phyloP scores from a whole-genome alignment of 1,140 invertebrate genomes.

The Chrysomallon squamiferum region DNA sequence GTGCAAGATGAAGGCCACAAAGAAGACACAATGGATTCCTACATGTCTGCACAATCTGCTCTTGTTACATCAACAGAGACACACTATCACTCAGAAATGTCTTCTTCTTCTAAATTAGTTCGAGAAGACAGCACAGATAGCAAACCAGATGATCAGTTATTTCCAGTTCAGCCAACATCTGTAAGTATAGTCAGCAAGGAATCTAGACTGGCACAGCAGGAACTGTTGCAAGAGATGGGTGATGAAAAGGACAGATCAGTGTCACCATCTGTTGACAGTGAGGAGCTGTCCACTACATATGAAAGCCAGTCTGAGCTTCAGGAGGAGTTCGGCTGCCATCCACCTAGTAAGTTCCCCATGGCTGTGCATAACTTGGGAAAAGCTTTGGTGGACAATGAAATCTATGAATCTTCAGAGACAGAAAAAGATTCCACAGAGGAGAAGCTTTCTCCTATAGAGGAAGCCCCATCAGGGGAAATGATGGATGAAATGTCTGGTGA shows the following conservation, averaged over 20 bases:
- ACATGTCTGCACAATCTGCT: too few relatives aligned
- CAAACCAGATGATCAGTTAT: not conserved
- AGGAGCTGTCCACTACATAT: constrained; percentile 37
- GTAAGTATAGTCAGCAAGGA: constrained; percentile 47
- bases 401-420: constrained; percentile 54
- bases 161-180: not conserved
- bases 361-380: constrained; percentile 46
- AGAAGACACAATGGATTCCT: constrained; percentile 16
- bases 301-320: constrained; percentile 36
- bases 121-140: constrained; percentile 3
- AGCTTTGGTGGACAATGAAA: constrained; percentile 51
- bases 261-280: constrained; percentile 47
- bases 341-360: constrained; percentile 43
- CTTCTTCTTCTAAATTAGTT: not conserved
- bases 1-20: constrained; percentile 1
- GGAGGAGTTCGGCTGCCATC: constrained; percentile 11
- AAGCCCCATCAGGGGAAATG: constrained; percentile 38
- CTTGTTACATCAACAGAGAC: constrained; percentile 2
- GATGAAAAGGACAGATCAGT: constrained; percentile 54
- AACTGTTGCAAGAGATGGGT: constrained; percentile 47
- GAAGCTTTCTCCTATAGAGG: constrained; percentile 55
- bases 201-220: constrained; percentile 53
- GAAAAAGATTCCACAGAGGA: constrained; percentile 56
- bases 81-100: constrained; percentile 16
- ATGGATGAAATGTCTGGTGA: constrained; percentile 42